Evolutionary conservation across 2,113 vertebrate species (phyloP), one percentile per base, ranked within the genome.

Genomic region (Excalfactoria chinensis): DNA sequence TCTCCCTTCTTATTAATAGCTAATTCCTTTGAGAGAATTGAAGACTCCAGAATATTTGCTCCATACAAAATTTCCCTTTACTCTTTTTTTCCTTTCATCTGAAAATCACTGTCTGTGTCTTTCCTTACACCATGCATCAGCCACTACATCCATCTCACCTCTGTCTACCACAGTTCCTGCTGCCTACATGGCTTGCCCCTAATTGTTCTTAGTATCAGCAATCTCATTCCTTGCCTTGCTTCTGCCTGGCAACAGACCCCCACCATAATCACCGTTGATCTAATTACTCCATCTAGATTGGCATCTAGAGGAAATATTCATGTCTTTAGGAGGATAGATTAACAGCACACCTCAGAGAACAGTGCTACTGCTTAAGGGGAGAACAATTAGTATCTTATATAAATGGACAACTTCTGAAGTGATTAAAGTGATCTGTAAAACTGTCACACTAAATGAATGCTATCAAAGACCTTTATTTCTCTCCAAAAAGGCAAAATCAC

Each of bases 381-480:
- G 83, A 95, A 81, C 80, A 90, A 95, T 90, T 93, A 91, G 62
- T 71, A 86, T 43, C 58, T 91, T 84, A 71, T 88, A 88, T 71
- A 94, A 88, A 93, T 48, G 89, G 80, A 88, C 88, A 93, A n/a
- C 88, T 94, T 95, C 94, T 92, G 76, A 95, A 90, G 40, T 77
- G 75, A 90, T 93, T 93, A 80, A 91, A 77, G 51, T 84, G 69
- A 78, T 77, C 85, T 84, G 91, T 84, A 90, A 95, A 94, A 84
- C 60, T 86, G 46, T 58, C 72, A 77, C 34, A 80, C 32, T 56
- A 46, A 86, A 26, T 74, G 32, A 92, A 82, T 71, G 5, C 4
- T 93, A n/a, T 72, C 44, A 93, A 68, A 91, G 22, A 17, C 32
- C 41, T 78, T 79, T 76, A 60, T 66, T 87, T 9, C 23, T 60